Conservation (phyloP, 92 coral and sea anemone species). For the Epizoanthus illoricatus region DNA sequence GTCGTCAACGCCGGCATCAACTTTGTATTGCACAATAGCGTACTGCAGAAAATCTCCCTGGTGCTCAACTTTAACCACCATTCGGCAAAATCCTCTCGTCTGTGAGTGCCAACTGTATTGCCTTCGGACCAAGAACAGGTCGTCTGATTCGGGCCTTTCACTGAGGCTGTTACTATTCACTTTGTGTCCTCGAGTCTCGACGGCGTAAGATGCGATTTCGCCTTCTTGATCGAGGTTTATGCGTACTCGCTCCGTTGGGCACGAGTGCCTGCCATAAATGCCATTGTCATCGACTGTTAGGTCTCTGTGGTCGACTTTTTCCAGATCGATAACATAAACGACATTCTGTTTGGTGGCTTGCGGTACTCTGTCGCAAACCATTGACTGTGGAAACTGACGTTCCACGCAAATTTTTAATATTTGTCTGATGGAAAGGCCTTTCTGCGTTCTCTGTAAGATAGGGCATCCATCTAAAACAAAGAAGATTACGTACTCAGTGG, state of each 20-base stretch:
- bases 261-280: conserved; percentile 47
- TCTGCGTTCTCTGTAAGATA: conserved; percentile 22
- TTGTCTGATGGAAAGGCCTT: background rate
- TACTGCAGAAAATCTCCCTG: conserved; percentile 34
- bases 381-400: conserved; percentile 10
- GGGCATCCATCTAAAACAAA: conserved; percentile 9
- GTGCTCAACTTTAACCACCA: conserved; percentile 52
- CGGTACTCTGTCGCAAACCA: conserved; percentile 7
- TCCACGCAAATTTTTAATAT: conserved; percentile 20
- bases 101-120: conserved; percentile 58
- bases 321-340: conserved; percentile 19
- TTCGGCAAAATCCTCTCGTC: conserved; percentile 29
- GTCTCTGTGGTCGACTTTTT: conserved; percentile 31
- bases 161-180: background rate
- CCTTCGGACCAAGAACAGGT: conserved; percentile 37
- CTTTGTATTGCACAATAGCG: conserved; percentile 57
- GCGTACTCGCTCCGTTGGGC: conserved; percentile 38
- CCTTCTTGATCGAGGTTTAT: conserved; percentile 20
- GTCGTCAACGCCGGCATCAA: background rate
- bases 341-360: conserved; percentile 11
- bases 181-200: background rate
- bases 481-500: too few relatives aligned
- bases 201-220: background rate
- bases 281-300: conserved; percentile 52
- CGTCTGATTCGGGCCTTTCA: background rate